Percentiles rank a stretch among this genome's conserved stretches.
These are phyloP conservation scores for Caenorhabditis sp. DNA, from an alignment of 2,888 invertebrate genomes.

Conservation along the genomic window DNA sequence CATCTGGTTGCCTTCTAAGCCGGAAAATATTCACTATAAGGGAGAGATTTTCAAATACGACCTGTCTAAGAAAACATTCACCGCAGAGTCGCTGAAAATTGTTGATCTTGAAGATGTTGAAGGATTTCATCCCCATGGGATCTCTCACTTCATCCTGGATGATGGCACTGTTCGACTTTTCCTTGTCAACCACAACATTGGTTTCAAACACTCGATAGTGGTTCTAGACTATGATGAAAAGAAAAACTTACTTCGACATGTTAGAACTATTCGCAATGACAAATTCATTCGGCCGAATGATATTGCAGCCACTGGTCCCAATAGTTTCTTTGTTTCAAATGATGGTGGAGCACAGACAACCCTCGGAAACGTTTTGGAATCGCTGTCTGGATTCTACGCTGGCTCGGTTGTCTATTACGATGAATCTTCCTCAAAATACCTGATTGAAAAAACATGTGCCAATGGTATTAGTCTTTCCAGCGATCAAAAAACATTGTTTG, in stretches of 20 bases:
- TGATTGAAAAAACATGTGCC: conserved; percentile 27
- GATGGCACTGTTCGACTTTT: conserved; percentile 45
- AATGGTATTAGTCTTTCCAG: conserved; percentile 51
- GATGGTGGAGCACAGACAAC: conserved; percentile 49
- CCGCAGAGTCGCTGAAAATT: conserved; percentile 15
- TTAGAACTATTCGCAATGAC: conserved; percentile 41
- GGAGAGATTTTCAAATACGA: conserved; percentile 53
- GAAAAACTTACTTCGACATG: conserved; percentile 27
- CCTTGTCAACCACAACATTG: conserved; percentile 39
- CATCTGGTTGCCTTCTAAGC: conserved; percentile 32
- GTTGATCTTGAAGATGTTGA: conserved; percentile 16
- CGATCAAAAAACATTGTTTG: conserved; percentile 40
- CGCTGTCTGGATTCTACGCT: conserved; percentile 29
- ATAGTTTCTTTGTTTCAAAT: conserved; percentile 47
- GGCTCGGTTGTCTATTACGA: conserved; percentile 50
- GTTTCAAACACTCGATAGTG: conserved; percentile 47
- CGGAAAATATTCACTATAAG: conserved; percentile 13
- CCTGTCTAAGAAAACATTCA: conserved; percentile 22
- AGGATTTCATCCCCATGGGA: conserved; percentile 54
- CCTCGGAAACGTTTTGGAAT: conserved; percentile 30
- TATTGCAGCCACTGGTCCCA: conserved; percentile 42
- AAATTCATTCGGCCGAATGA: conserved; percentile 53
- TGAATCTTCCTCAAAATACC: conserved; percentile 33
- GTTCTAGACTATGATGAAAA: conserved; percentile 44
- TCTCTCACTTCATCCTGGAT: conserved; percentile 39